Evolutionary conservation across 1,140 invertebrate genomes (phyloP).

Genomic region (Drosophila arawakana): DNA sequence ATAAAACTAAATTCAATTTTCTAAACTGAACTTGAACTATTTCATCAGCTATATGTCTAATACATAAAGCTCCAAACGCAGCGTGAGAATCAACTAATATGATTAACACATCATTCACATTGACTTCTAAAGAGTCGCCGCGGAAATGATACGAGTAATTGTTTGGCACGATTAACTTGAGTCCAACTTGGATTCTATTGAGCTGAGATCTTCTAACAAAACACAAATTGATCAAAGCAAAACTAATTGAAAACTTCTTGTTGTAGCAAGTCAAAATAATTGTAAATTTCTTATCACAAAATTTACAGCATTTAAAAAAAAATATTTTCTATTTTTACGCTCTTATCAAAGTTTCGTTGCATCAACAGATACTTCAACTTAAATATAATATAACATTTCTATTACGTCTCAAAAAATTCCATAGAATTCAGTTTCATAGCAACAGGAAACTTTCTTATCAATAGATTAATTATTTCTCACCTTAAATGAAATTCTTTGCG

Average conservation of each 20-base stretch:
- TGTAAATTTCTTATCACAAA: too few relatives aligned
- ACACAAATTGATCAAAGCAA: too few relatives aligned
- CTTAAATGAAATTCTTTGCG: neutral
- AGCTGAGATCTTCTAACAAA: neutral
- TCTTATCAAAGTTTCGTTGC: too few relatives aligned
- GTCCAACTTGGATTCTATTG: neutral
- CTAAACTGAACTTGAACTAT: neutral
- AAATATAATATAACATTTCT: neutral
- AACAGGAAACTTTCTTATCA: neutral
- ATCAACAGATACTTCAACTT: too few relatives aligned
- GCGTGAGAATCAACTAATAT: slow-evolving; percentile 10
- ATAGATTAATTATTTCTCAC: neutral
- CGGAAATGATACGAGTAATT: neutral
- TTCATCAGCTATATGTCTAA: neutral
- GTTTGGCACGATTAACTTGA: neutral
- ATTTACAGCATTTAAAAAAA: too few relatives aligned
- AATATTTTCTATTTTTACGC: too few relatives aligned
- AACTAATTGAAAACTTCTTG: too few relatives aligned
- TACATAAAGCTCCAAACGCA: neutral
- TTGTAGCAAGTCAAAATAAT: too few relatives aligned
- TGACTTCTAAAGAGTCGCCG: neutral
- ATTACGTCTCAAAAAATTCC: neutral
- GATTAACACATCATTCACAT: neutral
- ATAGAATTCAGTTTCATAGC: neutral
- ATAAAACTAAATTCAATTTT: slow-evolving; percentile 52